Evolutionary conservation across 37 sponge, comb jelly and placozoan species (phyloP).

Genomic region (Axinella damicornis): DNA sequence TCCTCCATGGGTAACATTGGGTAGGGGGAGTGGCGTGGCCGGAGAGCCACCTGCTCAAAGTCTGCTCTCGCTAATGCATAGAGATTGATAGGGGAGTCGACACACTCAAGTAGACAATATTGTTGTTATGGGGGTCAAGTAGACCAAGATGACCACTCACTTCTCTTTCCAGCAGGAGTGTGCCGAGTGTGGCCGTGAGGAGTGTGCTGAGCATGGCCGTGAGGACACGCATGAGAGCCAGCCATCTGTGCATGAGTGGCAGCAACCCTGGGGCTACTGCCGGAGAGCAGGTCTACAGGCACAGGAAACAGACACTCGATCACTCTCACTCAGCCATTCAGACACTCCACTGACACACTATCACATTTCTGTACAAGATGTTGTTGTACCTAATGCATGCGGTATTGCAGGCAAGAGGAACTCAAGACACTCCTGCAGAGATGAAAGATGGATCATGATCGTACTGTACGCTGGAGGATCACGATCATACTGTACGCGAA

Average conservation of each 20-base stretch:
- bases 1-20: constrained; percentile 87
- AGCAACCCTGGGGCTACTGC: not conserved
- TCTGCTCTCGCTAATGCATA: constrained; percentile 20
- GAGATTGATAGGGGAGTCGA: no score
- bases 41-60: constrained; percentile 70
- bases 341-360: constrained; percentile 2
- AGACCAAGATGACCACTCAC: not conserved
- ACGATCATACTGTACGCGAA: no score
- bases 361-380: not conserved
- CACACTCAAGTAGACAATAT: no score
- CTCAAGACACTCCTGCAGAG: constrained; percentile 76
- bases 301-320: no score
- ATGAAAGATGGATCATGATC: not conserved
- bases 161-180: not conserved
- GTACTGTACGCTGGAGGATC: no score
- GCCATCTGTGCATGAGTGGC: constrained; percentile 10
- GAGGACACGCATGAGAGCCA: constrained; percentile 46
- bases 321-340: no score
- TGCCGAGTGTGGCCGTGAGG: constrained; percentile 42
- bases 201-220: no score
- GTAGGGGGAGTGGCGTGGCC: constrained; percentile 84
- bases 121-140: not conserved
- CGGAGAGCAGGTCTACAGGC: constrained; percentile 11
- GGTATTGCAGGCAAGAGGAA: constrained; percentile 79
- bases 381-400: constrained; percentile 83